phyloP scores from a whole-genome alignment of 1,140 invertebrate species.

The Centruroides vittatus region DNA sequence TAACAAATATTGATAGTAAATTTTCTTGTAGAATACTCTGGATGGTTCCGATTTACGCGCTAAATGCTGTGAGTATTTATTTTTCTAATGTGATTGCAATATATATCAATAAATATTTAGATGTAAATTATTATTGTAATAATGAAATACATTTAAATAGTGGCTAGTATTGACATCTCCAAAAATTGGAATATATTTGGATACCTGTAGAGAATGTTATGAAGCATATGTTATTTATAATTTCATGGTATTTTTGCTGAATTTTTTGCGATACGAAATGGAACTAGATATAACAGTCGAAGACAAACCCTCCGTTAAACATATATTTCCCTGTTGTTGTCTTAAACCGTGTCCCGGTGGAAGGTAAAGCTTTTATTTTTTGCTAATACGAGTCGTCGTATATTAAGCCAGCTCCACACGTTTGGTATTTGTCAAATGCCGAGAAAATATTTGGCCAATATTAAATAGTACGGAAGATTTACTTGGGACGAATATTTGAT shows the following conservation, averaged over 20 bases:
- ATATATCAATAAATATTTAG: background rate
- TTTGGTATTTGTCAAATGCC: too few relatives aligned
- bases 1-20: too few relatives aligned
- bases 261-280: conserved; percentile 62
- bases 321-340: conserved; percentile 21
- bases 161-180: conserved; percentile 44
- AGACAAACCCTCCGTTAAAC: conserved; percentile 57
- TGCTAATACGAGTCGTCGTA: background rate
- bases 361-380: conserved; percentile 19
- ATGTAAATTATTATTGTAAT: background rate
- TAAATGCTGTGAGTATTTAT: conserved; percentile 68
- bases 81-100: background rate
- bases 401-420: too few relatives aligned
- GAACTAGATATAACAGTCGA: conserved; percentile 65
- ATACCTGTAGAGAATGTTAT: conserved; percentile 85
- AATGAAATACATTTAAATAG: conserved; percentile 35
- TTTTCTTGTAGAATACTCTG: conserved; percentile 61
- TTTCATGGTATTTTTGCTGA: conserved; percentile 88
- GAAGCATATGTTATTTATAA: conserved; percentile 85
- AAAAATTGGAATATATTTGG: conserved; percentile 73
- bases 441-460: too few relatives aligned
- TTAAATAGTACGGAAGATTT: too few relatives aligned
- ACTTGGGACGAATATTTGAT: too few relatives aligned
- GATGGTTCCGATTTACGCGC: conserved; percentile 95
- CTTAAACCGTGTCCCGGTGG: conserved; percentile 29